Conservation (phyloP, 1,140 invertebrate genomes). For the Phenacoccus solenopsis region DNA sequence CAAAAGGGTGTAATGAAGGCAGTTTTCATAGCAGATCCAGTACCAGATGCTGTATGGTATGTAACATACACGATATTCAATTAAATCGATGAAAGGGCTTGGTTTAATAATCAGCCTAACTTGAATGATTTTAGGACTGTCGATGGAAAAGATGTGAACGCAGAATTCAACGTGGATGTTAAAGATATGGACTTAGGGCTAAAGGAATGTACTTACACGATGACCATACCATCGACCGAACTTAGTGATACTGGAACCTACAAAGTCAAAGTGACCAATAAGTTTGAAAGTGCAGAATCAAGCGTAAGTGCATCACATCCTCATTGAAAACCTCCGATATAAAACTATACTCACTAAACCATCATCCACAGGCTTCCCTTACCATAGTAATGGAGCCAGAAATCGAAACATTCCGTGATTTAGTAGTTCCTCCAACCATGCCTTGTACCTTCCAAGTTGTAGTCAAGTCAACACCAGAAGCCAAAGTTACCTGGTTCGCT, state of each 20-base stretch:
- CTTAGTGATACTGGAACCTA: conserved; percentile 68
- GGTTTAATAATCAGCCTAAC: too few species aligned
- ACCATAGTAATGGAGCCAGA: conserved; percentile 61
- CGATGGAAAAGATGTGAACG: conserved; percentile 36
- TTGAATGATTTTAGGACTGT: conserved; percentile 38
- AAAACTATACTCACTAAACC: too few species aligned
- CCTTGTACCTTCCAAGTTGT: conserved; percentile 53
- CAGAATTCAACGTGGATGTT: conserved; percentile 37
- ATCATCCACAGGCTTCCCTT: conserved; percentile 42
- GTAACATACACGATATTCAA: neutral
- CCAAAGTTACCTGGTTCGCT: conserved; percentile 57
- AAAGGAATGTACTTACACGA: conserved; percentile 55
- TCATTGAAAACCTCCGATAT: neutral
- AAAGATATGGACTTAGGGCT: conserved; percentile 57
- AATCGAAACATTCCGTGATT: conserved; percentile 56
- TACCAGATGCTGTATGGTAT: conserved; percentile 44
- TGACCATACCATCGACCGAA: conserved; percentile 51
- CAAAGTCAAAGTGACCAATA: conserved; percentile 60
- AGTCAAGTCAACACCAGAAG: conserved; percentile 63
- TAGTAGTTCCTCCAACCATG: conserved; percentile 56
- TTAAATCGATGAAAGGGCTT: too few species aligned
- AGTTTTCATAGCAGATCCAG: conserved; percentile 66
- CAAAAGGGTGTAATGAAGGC: conserved; percentile 57
- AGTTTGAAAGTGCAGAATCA: conserved; percentile 55
- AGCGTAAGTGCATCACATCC: conserved; percentile 35